Base-by-base conservation (phyloP, 2,888 invertebrate species). In the Loripinus fragilis region DNA sequence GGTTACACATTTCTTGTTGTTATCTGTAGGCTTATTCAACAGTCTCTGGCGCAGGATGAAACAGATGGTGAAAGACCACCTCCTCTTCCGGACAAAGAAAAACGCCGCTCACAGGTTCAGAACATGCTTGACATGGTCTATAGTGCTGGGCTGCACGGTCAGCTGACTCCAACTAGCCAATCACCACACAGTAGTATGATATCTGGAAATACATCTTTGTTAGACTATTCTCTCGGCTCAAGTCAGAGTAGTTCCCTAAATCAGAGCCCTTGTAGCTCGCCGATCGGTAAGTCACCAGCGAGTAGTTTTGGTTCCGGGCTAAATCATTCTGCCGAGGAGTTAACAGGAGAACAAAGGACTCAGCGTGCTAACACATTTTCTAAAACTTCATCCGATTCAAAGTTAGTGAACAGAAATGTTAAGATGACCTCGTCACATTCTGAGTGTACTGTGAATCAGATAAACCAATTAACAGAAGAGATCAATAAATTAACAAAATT, bases 261-360 rank as follows among this genome's bases (percentile, higher is more conserved):
- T 50, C 83, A 78, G 50, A 80, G 83, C 10, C 75, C 67, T 41
- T 84, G 83, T 73, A 76, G 76, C 28, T 86, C 90, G 30, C 90
- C 91, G 3, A 78, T 89, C 23, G 90, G 88, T 82, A 85, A 85
- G 52, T 92, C 91, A 12, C 91, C 96, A 88, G 96, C 96, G 74
- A 97, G 97, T 71, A 98, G 97, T 87, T 94, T 97, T 88, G 97
- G 97, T 93, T 98, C 97, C 0, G 96, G 97, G 93, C 94, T 97
- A 88, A 97, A 97, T 94, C 96, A 96, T 89, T 97, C 97, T n/a
- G 86, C 89, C 1, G 92, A 92, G 68, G 91, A 92, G 70, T 80
- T 91, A 50, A 71, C 83, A 50, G 71, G 77, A 48, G 80, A 81
- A 38, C 70, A 77, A 42, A 74, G 69, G 33, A 78, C 78, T 30